A percentile compares a stretch with the other conserved stretches of the same genome.
Evolutionary conservation across 2,797 vertebrate genomes (phyloP).

Genomic region (Pelodytes ibericus): DNA sequence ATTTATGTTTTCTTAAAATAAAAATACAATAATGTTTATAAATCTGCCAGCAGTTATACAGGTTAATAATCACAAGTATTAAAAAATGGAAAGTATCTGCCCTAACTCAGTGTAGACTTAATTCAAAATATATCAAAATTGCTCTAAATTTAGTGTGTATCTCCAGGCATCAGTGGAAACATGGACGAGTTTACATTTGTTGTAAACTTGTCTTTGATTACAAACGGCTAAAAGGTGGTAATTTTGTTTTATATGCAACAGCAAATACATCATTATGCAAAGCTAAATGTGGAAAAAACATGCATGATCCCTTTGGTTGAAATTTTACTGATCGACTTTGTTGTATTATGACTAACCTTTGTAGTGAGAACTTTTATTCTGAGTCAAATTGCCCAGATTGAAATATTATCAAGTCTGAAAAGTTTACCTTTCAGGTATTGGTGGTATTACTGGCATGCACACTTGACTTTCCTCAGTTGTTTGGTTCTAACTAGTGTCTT

Average conservation of each 20-base stretch:
- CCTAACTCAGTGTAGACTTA: too few relatives aligned
- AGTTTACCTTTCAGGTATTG: conserved; percentile 79
- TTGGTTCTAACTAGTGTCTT: too few relatives aligned
- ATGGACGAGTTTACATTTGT: background rate
- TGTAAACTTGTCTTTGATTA: background rate
- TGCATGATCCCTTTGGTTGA: conserved; percentile 94
- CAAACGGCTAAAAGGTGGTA: background rate
- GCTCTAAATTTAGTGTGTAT: too few relatives aligned
- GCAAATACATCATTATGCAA: conserved; percentile 8
- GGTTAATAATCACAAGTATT: too few relatives aligned
- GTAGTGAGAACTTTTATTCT: conserved; percentile 81
- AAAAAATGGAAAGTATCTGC: too few relatives aligned
- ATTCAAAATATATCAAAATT: too few relatives aligned
- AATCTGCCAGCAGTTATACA: too few relatives aligned
- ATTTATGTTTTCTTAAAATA: too few relatives aligned
- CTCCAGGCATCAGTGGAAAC: background rate
- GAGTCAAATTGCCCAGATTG: conserved; percentile 73
- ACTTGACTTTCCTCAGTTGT: background rate
- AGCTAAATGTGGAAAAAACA: conserved; percentile 33
- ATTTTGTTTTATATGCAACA: background rate
- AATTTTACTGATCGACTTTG: conserved; percentile 82
- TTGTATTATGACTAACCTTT: conserved; percentile 79
- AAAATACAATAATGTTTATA: too few relatives aligned
- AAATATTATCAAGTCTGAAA: conserved; percentile 51
- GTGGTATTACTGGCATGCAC: conserved; percentile 35